Evolutionary conservation across 1,140 invertebrate genomes (phyloP).

Genomic region (Colletes latitarsis): DNA sequence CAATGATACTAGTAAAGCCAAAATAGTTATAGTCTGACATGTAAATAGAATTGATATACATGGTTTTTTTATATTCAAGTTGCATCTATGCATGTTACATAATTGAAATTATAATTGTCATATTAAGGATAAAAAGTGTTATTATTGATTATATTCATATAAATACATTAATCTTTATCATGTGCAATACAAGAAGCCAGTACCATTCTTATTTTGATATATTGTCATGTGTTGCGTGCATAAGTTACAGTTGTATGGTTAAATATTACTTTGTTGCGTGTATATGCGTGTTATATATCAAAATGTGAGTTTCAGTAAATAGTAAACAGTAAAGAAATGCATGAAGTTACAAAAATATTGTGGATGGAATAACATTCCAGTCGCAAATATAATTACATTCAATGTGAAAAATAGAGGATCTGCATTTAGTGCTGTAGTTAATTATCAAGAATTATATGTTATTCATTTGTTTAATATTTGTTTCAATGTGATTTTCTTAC

Average conservation of each 20-base stretch:
- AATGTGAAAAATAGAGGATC: neutral
- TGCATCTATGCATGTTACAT: conserved; percentile 31
- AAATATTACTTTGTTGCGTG: neutral
- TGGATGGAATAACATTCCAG: neutral
- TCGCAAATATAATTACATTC: neutral
- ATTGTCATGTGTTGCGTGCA: neutral
- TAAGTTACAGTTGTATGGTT: neutral
- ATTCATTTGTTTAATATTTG: neutral
- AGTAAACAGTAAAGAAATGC: neutral
- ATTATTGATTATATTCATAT: neutral
- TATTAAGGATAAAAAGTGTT: conserved; percentile 16
- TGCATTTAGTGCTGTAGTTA: neutral
- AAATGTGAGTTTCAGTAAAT: neutral
- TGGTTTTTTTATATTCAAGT: neutral
- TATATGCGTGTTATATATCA: neutral
- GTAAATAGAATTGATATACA: neutral
- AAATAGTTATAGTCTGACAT: neutral
- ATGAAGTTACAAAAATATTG: neutral
- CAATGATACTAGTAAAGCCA: neutral
- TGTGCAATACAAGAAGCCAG: neutral
- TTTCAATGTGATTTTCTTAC: neutral
- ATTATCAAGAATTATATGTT: neutral
- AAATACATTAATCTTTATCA: neutral
- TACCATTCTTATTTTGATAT: neutral
- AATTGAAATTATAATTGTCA: conserved; percentile 48